Evolutionary conservation across 2,113 vertebrate genomes (phyloP).

Genomic region (Serinus canaria): DNA sequence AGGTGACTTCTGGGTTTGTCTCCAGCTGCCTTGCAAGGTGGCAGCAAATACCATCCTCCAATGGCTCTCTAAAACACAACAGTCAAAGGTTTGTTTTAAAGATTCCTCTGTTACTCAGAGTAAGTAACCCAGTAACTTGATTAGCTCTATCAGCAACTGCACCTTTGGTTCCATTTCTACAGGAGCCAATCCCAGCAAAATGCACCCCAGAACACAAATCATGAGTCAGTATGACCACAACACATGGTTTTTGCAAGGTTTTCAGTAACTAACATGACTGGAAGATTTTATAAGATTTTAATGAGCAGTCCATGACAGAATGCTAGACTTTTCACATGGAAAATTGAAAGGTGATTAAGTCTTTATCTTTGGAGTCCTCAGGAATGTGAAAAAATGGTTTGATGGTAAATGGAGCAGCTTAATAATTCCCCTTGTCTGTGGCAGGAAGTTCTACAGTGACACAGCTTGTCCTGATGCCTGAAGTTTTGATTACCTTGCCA

Average conservation of each 20-base stretch:
- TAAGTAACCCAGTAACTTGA: background rate
- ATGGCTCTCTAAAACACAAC: background rate
- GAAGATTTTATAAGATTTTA: background rate
- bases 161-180: background rate
- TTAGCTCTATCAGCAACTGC: background rate
- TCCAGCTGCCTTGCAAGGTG: background rate
- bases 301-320: background rate
- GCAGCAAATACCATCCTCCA: background rate
- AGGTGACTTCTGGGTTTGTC: background rate
- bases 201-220: background rate
- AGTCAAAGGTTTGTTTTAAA: background rate
- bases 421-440: background rate
- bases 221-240: background rate
- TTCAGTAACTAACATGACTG: background rate
- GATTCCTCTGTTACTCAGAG: background rate
- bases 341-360: background rate
- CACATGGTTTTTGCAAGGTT: background rate
- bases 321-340: background rate
- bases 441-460: background rate
- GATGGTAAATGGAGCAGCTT: background rate
- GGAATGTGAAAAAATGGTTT: background rate
- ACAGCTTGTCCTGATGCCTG: background rate
- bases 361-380: background rate
- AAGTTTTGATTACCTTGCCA: background rate
- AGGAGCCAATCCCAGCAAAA: background rate